Base-by-base conservation (phyloP, 2,113 vertebrate species). In the Pandion haliaetus region DNA sequence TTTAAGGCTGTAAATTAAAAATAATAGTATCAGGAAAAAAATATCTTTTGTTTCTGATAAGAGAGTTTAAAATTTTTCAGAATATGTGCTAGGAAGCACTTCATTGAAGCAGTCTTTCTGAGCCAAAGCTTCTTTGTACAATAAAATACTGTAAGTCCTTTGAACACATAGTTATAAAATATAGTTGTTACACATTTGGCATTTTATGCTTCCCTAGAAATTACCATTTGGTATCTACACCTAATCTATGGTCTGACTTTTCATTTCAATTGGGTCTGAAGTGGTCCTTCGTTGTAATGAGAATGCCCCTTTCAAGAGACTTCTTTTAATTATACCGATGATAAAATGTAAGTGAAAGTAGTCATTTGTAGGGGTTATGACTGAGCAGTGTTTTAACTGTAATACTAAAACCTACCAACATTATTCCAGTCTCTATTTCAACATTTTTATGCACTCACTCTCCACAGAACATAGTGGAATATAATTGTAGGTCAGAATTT, bases 241-340 rank as follows among this genome's bases (percentile, higher is more conserved):
- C 95, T 98, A 92, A 92, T 97, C 92, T 95, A 16, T 82, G 86
- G 72, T 90, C 91, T 96, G 94, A 92, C 97, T 98, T 97, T 97
- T 96, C 88, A 95, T 97, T 98, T 98, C 97, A 95, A 93, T 98
- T 96, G 96, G 94, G 88, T 96, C 97, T 98, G 96, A 98, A 98
- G 98, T 97, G 97, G 98, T 96, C 96, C 94, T 98, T 93, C 72
- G 77, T 95, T 94, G 65, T 98, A 98, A 98, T 97, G 97, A 98
- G 97, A 98, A 93, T 97, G 97, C 97, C 98, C 97, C 97, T 98
- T 98, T 97, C 97, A 94, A 97, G 95, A 98, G 97, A 96, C 91
- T 97, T 95, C 94, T 94, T 95, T 97, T 97, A 98, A 98, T 98
- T 98, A 97, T 91, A 93, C 82, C 2, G 17, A 92, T 91, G 88